Percentiles rank a stretch among this genome's conserved stretches.
These are phyloP conservation scores for Limosa lapponica DNA, from an alignment of 2,797 vertebrate species.

Conservation along the genomic window DNA sequence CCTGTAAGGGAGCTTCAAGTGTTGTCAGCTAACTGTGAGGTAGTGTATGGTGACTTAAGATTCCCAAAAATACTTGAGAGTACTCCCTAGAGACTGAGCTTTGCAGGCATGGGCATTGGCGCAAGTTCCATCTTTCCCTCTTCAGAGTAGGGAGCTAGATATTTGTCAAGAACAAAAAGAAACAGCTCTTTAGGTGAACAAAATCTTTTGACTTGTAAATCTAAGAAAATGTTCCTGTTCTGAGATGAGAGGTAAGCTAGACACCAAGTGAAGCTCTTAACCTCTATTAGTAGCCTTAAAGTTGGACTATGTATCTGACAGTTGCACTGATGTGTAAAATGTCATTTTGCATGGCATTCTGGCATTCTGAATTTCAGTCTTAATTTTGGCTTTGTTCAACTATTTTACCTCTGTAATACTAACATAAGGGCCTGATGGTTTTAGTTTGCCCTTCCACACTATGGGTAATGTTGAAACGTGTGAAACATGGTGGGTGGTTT, in stretches of 20 bases:
- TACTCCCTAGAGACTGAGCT: background rate
- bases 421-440: background rate
- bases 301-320: background rate
- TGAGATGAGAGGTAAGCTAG: background rate
- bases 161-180: background rate
- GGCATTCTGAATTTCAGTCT: background rate
- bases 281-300: background rate
- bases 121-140: background rate
- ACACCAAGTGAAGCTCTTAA: background rate
- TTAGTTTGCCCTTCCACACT: background rate
- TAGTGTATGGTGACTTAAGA: background rate
- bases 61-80: background rate
- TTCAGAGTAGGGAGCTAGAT: background rate
- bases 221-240: background rate
- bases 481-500: background rate
- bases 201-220: background rate
- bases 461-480: background rate
- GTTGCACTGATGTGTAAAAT: background rate
- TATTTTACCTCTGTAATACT: background rate
- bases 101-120: background rate
- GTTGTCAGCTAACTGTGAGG: background rate
- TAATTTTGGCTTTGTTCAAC: background rate
- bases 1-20: background rate
- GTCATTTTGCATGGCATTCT: no score
- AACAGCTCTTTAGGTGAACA: background rate